Conservation (phyloP, 2,113 vertebrate species). For the Lanius collurio region DNA sequence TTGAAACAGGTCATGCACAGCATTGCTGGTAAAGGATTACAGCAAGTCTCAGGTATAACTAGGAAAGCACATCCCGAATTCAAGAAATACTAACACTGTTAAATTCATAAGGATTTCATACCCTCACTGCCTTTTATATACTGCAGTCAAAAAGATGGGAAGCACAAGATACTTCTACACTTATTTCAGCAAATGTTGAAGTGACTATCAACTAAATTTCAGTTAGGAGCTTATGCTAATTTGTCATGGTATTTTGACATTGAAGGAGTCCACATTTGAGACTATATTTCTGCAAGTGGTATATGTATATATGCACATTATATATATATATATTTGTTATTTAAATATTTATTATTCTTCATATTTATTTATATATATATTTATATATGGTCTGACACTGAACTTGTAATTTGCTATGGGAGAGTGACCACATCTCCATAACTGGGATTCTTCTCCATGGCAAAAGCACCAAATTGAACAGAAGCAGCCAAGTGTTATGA, state of each 20-base stretch:
- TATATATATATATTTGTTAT: not conserved
- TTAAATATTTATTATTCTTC: not conserved
- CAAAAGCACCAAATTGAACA: not conserved
- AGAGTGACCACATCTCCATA: not conserved
- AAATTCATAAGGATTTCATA: not conserved
- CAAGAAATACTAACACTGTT: not conserved
- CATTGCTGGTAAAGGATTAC: not conserved
- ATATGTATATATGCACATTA: not conserved
- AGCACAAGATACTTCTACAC: not conserved
- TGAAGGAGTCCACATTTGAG: not conserved
- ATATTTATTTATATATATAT: not conserved
- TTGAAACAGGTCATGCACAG: not conserved
- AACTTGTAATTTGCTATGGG: not conserved
- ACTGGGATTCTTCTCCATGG: not conserved
- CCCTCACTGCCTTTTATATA: not conserved
- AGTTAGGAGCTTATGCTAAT: not conserved
- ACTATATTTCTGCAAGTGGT: not conserved
- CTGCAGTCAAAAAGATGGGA: not conserved
- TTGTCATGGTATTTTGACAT: not conserved
- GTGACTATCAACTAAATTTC: not conserved
- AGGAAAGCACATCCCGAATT: not conserved
- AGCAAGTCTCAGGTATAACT: not conserved
- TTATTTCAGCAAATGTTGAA: not conserved
- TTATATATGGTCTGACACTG: not conserved
- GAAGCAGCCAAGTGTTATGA: not conserved